Evolutionary conservation across 1,140 invertebrate species (phyloP), one percentile per base, ranked within the genome.

Genomic region (Oedothorax gibbosus): DNA sequence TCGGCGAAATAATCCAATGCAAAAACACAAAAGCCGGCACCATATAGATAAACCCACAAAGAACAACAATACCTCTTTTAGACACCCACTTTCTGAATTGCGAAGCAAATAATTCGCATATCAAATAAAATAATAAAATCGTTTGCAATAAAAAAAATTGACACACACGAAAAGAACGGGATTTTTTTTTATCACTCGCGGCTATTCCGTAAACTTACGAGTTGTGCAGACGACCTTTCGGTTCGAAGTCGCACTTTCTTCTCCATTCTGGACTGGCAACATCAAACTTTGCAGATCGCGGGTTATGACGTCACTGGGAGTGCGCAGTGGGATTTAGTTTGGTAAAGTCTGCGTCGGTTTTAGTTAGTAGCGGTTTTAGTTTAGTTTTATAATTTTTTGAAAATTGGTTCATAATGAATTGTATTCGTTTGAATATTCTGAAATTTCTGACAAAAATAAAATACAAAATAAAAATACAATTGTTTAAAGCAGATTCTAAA

Each of bases 201-300:
- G 35, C 20, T 15, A 73, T 56, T 56, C 69, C 49, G 60, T 56
- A 35, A 35, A 35, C 35, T 35, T 35, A 21, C 66, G 65, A 65
- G 21, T 57, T 49, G 35, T 12, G 79, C 69, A 72, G 68, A 82
- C 79, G 79, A 82, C 79, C 79, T 82, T 82, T 69, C 66, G 56
- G 49, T 62, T 60, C 64, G 76, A 15, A 20, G 53, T 51, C 57
- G 21, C 80, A 82, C 80, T 82, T 82, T 73, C 56, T 6, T 81
- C 51, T 81, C 66, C 50, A 49, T 35, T 18, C 80, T 18, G 35
- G 73, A 64, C 80, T 82, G 80, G 80, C 80, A 82, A 82, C 80
- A 49, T 73, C 78, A 81, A 81, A 53, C 71, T 62, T 81, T 51
- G 78, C 78, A 50, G 78, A 20, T 60, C 60, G 64, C 77, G 62